Base-by-base conservation (phyloP, 2,888 invertebrate genomes). In the Drosophila nr. perissopoda region DNA sequence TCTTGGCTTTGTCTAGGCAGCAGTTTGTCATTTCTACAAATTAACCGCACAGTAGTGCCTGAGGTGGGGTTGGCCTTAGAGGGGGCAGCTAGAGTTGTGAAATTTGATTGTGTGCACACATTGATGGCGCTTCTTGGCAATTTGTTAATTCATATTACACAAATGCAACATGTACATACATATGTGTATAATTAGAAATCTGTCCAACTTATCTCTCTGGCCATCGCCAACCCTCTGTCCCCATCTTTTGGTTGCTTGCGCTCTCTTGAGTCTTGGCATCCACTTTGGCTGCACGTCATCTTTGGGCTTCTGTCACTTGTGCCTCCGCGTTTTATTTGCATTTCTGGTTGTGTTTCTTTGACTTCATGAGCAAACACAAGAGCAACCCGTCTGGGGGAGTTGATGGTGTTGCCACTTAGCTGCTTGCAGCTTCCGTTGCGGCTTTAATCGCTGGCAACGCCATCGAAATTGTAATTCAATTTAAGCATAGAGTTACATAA, bases 311-410 rank as follows among this genome's bases (percentile, higher is more conserved):
- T 64, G 46, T 71, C 58, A 64, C 40, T 74, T 75, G 58, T 34
- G 67, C 54, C 52, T 51, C 25, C 31, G 36, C 67, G 27, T 74
- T 70, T 74, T 81, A 74, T 83, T 82, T 82, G 82, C 70, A 56
- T 82, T 79, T 52, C 76, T 69, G 10, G 33, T 16, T 61, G 67
- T 65, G 81, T 79, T 81, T 72, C 87, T 70, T 74, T 83, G 74
- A 81, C 82, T 79, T 71, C 61, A 76, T 74, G 61, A 58, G 79
- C 82, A 82, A 79, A 79, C 66, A 25, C 46, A 25, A 46, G 21
- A 81, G 56, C 49, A 21, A 31, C 51, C 13, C 75, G 87, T 89
- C 82, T 76, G 61, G 81, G 75, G 69, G 40, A 68, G 74, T 65
- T 56, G 33, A 57, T 42, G 51, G 49, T 56, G 51, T 67, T 72